Base-by-base conservation (phyloP, 2,797 vertebrate species). In the Otolemur crassicaudatus region DNA sequence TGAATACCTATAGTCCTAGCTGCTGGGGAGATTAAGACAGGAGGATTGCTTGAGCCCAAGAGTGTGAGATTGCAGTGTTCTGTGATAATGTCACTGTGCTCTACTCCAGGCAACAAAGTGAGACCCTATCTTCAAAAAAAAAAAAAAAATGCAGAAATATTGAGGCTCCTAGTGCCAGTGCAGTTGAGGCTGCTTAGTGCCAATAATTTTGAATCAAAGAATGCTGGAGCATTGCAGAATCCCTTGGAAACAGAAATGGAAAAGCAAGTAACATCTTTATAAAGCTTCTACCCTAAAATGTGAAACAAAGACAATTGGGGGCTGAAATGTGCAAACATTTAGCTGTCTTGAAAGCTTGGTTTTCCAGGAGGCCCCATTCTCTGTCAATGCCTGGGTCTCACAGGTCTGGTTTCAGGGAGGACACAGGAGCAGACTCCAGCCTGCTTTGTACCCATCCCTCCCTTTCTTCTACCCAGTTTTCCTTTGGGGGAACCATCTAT, bases 71-170 rank as follows among this genome's bases (percentile, higher is more conserved):
- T 67, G 31, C 65, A n/a, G 65, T 67, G 65, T 17, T 16, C 65
- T n/a, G 7, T 67, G 31, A 19, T 67, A 16, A n/a, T 1, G 1
- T 31, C 31, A 67, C 31, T n/a, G 65, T 31, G 19, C 31, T 67
- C 65, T 67, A 67, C 7, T 31, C 65, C 65, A 67, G 7, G 31
- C 19, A 67, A 67, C 65, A 67, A 67, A 67, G 65, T 3, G 3
- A 67, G 7, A n/a, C 16, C 65, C 16, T 67, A 17, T n/a, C 16
- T n/a, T 31, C 17, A 67, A n/a, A 61, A 25, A 60, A 60, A n/a
- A n/a, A n/a, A 23, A 60, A 91, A 94, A 95, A 93, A 23, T 23
- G 17, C 19, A 76, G 56, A 86, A 82, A 93, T 43, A 81, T 13
- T 87, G 58, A 87, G 29, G 69, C 12, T 92, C 29, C 94, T 58